Base-by-base conservation (phyloP, 2,113 vertebrate genomes). In the Maccullochella peelii region DNA sequence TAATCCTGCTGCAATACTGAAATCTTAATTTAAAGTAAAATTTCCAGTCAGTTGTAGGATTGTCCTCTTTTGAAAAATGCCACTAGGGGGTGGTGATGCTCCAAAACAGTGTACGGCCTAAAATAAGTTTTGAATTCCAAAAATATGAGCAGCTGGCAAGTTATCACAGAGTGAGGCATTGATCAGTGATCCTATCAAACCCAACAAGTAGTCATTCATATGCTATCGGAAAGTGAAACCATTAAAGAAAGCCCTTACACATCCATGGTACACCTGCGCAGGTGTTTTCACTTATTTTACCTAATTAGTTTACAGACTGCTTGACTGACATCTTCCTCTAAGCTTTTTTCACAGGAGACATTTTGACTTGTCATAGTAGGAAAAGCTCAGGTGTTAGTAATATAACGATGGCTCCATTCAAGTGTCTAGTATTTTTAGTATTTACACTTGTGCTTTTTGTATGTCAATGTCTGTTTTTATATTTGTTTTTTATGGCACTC, bases 41-140 rank as follows among this genome's bases (percentile, higher is more conserved):
- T 6, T 25, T 8, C 27, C 2, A 15, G 9, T 36, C 4, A 18
- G 33, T 55, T 2, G 1, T 20, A 44, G 5, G 2, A 8, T 58
- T 2, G 6, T 58, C 20, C 20, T 23, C 23, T 47, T 30, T 65
- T 15, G 8, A 49, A 8, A 62, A 5, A 6, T 23, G 7, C 55
- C 71, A 57, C 40, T 57, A 75, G 72, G 40, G 63, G 65, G 23
- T 52, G 59, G 42, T 67, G n/a, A 58, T 18, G 18, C 42, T 70
- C 44, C 33, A 61, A 75, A 69, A 52, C 25, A 33, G 12, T n/a
- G 23, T 52, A 0, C 27, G 0, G 2, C 21, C 42, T 33, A 68
- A 67, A 74, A 47, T 27, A 16, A 14, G 21, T 66, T 65, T 54
- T 40, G 2, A 72, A 72, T 30, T 14, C 16, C 18, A 10, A n/a